These are phyloP conservation scores for Geotrupes spiniger DNA, from an alignment of 2,888 invertebrate species.

Conservation along the genomic window DNA sequence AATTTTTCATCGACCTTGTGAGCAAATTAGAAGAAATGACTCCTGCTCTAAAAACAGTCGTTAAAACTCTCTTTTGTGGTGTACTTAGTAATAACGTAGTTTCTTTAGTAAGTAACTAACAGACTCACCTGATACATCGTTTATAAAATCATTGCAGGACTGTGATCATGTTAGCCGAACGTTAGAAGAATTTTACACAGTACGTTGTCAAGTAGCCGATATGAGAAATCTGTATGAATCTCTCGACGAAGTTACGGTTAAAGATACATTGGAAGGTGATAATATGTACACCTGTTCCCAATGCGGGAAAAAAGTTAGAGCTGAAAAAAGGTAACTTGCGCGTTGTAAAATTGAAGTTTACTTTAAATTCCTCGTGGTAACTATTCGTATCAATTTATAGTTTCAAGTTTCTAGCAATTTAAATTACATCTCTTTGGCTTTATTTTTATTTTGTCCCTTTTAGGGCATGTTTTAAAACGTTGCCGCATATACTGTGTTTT, in stretches of 20 bases:
- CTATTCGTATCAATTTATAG: too few relatives aligned
- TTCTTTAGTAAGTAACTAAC: conserved; percentile 65
- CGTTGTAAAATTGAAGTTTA: too few relatives aligned
- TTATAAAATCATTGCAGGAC: conserved; percentile 57
- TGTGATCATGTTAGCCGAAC: conserved; percentile 94
- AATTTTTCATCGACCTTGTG: conserved; percentile 95
- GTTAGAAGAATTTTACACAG: conserved; percentile 94
- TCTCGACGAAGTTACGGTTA: conserved; percentile 94
- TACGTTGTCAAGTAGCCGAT: conserved; percentile 93
- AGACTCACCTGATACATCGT: background rate
- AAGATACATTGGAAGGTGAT: conserved; percentile 94
- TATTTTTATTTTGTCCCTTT: too few relatives aligned
- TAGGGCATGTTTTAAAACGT: conserved; percentile 89
- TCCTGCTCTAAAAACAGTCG: conserved; percentile 80
- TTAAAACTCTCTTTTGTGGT: conserved; percentile 90
- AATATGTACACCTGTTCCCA: conserved; percentile 98
- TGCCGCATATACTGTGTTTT: conserved; percentile 91
- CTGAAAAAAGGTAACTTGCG: conserved; percentile 75
- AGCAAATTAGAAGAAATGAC: conserved; percentile 97
- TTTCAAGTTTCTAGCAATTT: too few relatives aligned
- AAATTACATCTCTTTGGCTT: too few relatives aligned
- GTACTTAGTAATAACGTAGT: conserved; percentile 94
- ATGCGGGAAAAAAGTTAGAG: conserved; percentile 91
- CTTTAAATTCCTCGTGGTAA: too few relatives aligned
- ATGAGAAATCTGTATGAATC: conserved; percentile 95